Evolutionary conservation across 30 jellyfish, hydroid and myxozoan species (phyloP).

Genomic region (Clytia hemisphaerica): DNA sequence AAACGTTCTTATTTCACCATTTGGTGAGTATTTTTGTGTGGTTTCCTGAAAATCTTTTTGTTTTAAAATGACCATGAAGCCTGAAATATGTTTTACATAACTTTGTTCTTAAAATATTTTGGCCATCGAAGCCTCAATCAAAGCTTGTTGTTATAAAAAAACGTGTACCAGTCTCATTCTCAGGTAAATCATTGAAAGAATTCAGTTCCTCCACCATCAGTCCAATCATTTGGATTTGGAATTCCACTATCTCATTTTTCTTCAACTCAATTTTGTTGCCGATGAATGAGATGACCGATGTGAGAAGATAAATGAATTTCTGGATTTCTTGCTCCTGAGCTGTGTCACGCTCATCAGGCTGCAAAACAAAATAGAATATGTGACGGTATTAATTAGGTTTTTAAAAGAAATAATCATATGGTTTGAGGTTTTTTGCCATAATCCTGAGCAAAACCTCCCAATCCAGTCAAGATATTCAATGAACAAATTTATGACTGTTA

Average conservation of each 20-base stretch:
- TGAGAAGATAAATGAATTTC: slow-evolving; percentile 13
- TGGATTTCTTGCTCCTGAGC: slow-evolving; percentile 9
- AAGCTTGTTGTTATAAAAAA: neutral
- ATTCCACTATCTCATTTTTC: neutral
- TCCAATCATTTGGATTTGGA: neutral
- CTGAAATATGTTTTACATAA: too few relatives aligned
- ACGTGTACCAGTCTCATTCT: neutral
- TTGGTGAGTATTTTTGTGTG: neutral
- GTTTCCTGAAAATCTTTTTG: neutral
- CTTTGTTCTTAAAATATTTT: too few relatives aligned
- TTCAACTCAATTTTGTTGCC: neutral
- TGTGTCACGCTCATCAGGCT: too few relatives aligned
- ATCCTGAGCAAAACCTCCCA: too few relatives aligned
- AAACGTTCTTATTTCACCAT: too few relatives aligned
- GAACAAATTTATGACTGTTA: too few relatives aligned
- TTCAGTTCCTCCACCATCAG: slow-evolving; percentile 17
- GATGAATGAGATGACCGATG: neutral
- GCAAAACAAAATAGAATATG: too few relatives aligned
- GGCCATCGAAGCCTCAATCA: neutral
- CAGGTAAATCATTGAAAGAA: slow-evolving; percentile 8
- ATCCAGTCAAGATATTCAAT: too few relatives aligned
- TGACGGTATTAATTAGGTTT: too few relatives aligned
- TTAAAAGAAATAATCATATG: too few relatives aligned
- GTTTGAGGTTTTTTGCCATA: too few relatives aligned
- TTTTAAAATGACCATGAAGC: too few relatives aligned